Percentiles rank a stretch among this genome's conserved stretches.
Evolutionary conservation across 2,797 vertebrate species (phyloP).

Genomic region (Denticeps clupeoides): DNA sequence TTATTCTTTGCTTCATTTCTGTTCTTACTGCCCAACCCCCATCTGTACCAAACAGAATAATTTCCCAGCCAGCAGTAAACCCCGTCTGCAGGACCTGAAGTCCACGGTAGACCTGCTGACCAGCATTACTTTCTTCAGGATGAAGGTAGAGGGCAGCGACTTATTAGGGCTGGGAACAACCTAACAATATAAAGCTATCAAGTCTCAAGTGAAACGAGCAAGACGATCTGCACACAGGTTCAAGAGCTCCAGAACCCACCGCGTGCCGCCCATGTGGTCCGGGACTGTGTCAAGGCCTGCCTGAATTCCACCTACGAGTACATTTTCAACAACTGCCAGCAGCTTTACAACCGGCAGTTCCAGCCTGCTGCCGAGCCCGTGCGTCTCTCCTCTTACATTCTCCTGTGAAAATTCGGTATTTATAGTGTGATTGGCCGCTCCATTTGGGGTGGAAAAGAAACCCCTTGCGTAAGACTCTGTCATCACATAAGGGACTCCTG

Average conservation of each 20-base stretch:
- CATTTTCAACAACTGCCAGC: slow-evolving; percentile 94
- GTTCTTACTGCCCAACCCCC: slow-evolving; percentile 7
- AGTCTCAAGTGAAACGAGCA: too few relatives aligned
- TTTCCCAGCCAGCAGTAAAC: slow-evolving; percentile 83
- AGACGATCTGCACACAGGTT: too few relatives aligned
- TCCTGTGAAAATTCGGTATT: too few relatives aligned
- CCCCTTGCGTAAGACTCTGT: too few relatives aligned
- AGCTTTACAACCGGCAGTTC: slow-evolving; percentile 87
- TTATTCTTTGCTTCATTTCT: too few relatives aligned
- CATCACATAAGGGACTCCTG: too few relatives aligned
- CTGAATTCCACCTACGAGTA: slow-evolving; percentile 96
- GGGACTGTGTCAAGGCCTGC: slow-evolving; percentile 90
- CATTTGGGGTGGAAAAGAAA: too few relatives aligned
- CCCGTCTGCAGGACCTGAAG: slow-evolving; percentile 83
- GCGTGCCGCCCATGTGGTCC: slow-evolving; percentile 86
- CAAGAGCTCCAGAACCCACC: slow-evolving; percentile 89
- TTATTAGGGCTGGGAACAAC: too few relatives aligned
- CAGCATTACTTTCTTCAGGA: slow-evolving; percentile 97
- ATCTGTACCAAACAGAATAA: slow-evolving; percentile 70
- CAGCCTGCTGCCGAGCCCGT: slow-evolving; percentile 62
- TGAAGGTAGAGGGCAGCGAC: slow-evolving; percentile 78
- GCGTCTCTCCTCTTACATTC: too few relatives aligned
- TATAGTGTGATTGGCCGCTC: too few relatives aligned
- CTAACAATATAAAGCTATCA: too few relatives aligned
- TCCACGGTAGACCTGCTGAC: slow-evolving; percentile 95